phyloP scores from a whole-genome alignment of 2,113 vertebrate species.

The Xiphorhynchus elegans region DNA sequence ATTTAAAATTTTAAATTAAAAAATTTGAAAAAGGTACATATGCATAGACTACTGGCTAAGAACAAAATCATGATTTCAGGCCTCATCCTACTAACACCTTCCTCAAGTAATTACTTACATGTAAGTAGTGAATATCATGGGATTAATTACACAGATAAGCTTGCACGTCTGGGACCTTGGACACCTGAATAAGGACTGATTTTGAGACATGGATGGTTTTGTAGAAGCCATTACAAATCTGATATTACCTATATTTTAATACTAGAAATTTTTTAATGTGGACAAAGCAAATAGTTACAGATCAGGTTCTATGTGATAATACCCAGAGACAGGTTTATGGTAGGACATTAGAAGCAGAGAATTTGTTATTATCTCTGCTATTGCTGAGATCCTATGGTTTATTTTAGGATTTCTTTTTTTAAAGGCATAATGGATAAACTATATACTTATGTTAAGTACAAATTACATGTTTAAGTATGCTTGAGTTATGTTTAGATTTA shows the following conservation, averaged over 20 bases:
- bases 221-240: not conserved
- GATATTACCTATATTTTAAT: not conserved
- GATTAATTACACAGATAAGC: not conserved
- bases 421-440: not conserved
- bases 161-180: not conserved
- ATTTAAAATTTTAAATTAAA: not conserved
- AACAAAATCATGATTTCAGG: not conserved
- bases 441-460: not conserved
- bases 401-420: not conserved
- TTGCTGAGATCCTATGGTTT: not conserved
- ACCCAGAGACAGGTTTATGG: not conserved
- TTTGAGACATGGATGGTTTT: not conserved
- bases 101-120: not conserved
- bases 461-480: not conserved
- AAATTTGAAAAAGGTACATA: not conserved
- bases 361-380: not conserved
- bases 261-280: not conserved
- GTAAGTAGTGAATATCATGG: not conserved
- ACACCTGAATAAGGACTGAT: not conserved
- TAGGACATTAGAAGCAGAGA: not conserved
- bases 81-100: not conserved
- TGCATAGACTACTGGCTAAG: not conserved
- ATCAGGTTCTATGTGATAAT: not conserved
- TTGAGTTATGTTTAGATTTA: not conserved
- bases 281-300: not conserved